Percentiles rank a stretch among this genome's conserved stretches.
These are phyloP conservation scores for Lethenteron camtschaticum DNA, from an alignment of 2,113 vertebrate species.

Conservation along the genomic window DNA sequence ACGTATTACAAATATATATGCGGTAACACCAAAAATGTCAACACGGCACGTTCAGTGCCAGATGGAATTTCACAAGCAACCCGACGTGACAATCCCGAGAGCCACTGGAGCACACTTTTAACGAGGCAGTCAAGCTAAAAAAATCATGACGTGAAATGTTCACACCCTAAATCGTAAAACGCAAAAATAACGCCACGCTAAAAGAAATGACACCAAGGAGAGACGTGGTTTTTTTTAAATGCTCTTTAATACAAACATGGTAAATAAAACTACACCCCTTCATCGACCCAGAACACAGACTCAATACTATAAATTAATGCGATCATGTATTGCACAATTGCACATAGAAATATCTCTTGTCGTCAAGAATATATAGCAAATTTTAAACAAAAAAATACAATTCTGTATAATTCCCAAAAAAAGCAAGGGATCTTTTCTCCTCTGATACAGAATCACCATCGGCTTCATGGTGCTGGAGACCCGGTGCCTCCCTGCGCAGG, in stretches of 20 bases:
- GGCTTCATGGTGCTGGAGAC: neutral
- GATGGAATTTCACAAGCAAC: too few relatives aligned
- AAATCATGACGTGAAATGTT: too few relatives aligned
- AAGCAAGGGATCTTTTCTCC: neutral
- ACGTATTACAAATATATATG: too few relatives aligned
- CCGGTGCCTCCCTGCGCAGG: neutral
- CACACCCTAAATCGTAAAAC: too few relatives aligned
- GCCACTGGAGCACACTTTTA: too few relatives aligned
- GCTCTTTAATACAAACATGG: conserved; percentile 4
- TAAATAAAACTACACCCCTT: conserved; percentile 5
- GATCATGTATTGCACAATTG: conserved; percentile 5
- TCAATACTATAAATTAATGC: neutral
- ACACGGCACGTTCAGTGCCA: too few relatives aligned
- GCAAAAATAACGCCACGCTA: neutral
- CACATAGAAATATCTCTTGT: conserved; percentile 2
- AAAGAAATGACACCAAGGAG: neutral
- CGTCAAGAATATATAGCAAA: conserved; percentile 6
- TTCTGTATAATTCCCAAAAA: conserved; percentile 4
- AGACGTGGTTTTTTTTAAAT: neutral
- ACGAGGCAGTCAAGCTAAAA: too few relatives aligned
- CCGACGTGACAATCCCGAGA: too few relatives aligned
- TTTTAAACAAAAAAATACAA: conserved; percentile 4
- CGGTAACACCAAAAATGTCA: too few relatives aligned
- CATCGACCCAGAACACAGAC: conserved; percentile 4
- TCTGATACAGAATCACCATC: neutral